These are phyloP conservation scores for Clanis bilineata DNA, from an alignment of 2,888 invertebrate species.

Conservation along the genomic window DNA sequence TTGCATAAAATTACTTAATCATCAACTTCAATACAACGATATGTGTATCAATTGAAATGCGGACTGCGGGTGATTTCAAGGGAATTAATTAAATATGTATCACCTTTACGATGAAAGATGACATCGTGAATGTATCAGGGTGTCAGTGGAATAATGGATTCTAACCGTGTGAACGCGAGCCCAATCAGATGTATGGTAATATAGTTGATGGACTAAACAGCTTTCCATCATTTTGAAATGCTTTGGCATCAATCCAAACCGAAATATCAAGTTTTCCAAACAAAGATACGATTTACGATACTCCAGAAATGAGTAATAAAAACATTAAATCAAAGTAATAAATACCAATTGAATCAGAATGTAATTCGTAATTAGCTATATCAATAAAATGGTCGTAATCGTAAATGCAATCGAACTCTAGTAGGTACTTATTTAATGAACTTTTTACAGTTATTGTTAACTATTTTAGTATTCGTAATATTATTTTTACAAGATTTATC, in stretches of 20 bases:
- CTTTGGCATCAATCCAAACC: background rate
- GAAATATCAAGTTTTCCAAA: background rate
- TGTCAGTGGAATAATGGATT: slow-evolving; percentile 8
- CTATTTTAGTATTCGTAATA: no score
- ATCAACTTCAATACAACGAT: background rate
- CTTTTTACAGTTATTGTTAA: no score
- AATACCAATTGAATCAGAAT: background rate
- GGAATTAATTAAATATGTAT: slow-evolving; percentile 5
- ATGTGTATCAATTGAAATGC: background rate
- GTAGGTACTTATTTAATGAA: no score
- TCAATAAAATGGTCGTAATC: background rate
- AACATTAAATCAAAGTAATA: background rate
- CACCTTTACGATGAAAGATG: slow-evolving; percentile 6
- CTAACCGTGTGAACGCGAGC: background rate
- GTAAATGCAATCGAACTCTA: no score
- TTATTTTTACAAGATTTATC: no score
- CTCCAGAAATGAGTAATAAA: background rate
- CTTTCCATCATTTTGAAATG: background rate
- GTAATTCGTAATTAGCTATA: background rate
- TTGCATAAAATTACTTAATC: no score
- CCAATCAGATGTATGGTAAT: background rate
- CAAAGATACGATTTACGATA: background rate
- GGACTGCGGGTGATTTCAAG: background rate
- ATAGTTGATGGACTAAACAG: background rate
- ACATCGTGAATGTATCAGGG: slow-evolving; percentile 6